A percentile compares a stretch with the other conserved stretches of the same genome.
Conservation (phyloP, 2,888 invertebrate species). For the Oegoconia quadripuncta region DNA sequence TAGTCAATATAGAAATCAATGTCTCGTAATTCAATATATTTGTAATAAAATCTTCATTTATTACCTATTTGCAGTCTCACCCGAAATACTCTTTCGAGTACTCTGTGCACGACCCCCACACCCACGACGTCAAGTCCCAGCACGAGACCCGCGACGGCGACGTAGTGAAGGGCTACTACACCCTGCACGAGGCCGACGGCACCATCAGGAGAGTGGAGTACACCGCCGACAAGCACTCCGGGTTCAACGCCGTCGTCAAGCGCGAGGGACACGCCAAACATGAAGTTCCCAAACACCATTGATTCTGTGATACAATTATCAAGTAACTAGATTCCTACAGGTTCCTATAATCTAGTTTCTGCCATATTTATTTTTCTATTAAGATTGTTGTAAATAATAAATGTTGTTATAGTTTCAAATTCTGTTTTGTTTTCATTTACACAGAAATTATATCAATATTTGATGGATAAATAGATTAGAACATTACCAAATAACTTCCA, state of each 20-base stretch:
- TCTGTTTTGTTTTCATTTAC: too few relatives aligned
- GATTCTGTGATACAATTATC: constrained; percentile 20
- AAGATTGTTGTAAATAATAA: too few relatives aligned
- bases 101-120: constrained; percentile 75
- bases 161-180: constrained; percentile 74
- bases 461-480: too few relatives aligned
- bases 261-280: constrained; percentile 25
- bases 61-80: constrained; percentile 40
- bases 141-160: constrained; percentile 77
- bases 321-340: too few relatives aligned
- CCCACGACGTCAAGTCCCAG: constrained; percentile 79
- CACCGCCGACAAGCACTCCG: constrained; percentile 62
- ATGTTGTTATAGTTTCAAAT: too few relatives aligned
- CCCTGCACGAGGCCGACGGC: constrained; percentile 63
- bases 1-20: too few relatives aligned
- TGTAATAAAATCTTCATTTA: too few relatives aligned
- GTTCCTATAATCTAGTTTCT: too few relatives aligned
- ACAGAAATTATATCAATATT: too few relatives aligned
- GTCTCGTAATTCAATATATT: too few relatives aligned
- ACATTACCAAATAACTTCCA: too few relatives aligned
- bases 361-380: too few relatives aligned
- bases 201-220: constrained; percentile 70
- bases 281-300: constrained; percentile 20
- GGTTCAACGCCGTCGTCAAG: constrained; percentile 37
- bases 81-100: constrained; percentile 77